Conservation (phyloP, 2,888 invertebrate genomes). For the Bedellia somnulentella region DNA sequence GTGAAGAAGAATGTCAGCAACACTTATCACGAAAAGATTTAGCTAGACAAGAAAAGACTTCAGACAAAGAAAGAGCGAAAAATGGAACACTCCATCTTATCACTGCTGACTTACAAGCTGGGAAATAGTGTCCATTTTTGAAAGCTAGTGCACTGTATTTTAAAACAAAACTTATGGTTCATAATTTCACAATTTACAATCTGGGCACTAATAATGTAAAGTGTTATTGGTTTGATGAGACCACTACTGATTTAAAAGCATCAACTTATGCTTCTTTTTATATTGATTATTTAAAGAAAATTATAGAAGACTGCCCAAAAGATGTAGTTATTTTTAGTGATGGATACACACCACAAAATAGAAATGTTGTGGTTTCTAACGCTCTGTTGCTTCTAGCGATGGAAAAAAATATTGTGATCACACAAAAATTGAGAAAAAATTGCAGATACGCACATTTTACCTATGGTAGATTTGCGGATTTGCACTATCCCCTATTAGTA, state of each 20-base stretch:
- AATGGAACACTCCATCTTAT: conserved; percentile 10
- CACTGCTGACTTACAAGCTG: conserved; percentile 13
- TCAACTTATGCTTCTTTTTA: conserved; percentile 9
- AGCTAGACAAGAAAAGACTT: conserved; percentile 13
- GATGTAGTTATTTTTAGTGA: conserved; percentile 5
- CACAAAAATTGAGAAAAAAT: no score
- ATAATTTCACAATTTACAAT: conserved; percentile 12
- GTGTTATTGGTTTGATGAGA: conserved; percentile 12
- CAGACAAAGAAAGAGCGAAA: conserved; percentile 12
- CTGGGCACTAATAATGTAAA: conserved; percentile 11
- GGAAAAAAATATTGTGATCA: no score
- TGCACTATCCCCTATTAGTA: no score
- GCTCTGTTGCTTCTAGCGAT: conserved; percentile 9
- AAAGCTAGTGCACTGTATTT: conserved; percentile 12
- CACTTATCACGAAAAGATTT: conserved; percentile 11
- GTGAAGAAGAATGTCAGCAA: conserved; percentile 11
- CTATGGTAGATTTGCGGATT: no score
- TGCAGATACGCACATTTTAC: no score
- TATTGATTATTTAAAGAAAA: conserved; percentile 4
- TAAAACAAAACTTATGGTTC: conserved; percentile 13
- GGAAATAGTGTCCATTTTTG: conserved; percentile 13
- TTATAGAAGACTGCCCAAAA: conserved; percentile 2
- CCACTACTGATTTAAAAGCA: conserved; percentile 5
- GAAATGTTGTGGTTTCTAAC: conserved; percentile 10
- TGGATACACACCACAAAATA: conserved; percentile 12